Base-by-base conservation (phyloP, 2,888 invertebrate genomes). In the Phengaris arion region DNA sequence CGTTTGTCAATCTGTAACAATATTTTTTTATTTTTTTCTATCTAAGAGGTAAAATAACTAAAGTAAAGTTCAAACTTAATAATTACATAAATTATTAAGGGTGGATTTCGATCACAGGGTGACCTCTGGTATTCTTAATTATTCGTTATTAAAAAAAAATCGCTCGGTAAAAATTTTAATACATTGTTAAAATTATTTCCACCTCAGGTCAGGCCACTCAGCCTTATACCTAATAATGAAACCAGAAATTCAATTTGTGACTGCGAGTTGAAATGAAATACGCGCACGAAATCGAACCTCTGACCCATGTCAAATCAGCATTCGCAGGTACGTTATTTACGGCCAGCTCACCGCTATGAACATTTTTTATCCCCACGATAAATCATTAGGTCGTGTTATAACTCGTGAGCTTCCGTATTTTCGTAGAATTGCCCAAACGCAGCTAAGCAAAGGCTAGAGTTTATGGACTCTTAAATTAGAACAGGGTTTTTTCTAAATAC, bases 261-360 rank as follows among this genome's bases (percentile, higher is more conserved):
- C 9, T 10, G 12, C 35, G 88, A 88, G 89, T 90, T 92, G 90
- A 91, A 91, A 92, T 90, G 70, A 70, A 90, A 89, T 88, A 90
- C 87, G 85, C 85, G 85, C 84, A 83, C 80, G 82, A 83, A 80
- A 82, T 84, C 81, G 82, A 84, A 84, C 83, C 85, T 85, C 87
- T 91, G 91, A 92, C 92, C 92, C 92, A 85, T 89, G 91, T 92
- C 91, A 90, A 91, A 91, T 92, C 91, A 92, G 91, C 90, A 92
- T 91, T 90, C 86, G 86, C 91, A 91, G 91, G 91, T 90, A 92
- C 87, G 87, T 91, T 92, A 91, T 91, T 90, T 91, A 91, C 89
- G 90, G 86, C 85, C 86, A 85, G 86, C 88, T 90, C 87, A 86
- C 84, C 82, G 89, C 89, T 89, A 90, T 89, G 89, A 91, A 89